Conservation (phyloP, 2,113 vertebrate genomes). For the Cryptomyrus ogoouensis region DNA sequence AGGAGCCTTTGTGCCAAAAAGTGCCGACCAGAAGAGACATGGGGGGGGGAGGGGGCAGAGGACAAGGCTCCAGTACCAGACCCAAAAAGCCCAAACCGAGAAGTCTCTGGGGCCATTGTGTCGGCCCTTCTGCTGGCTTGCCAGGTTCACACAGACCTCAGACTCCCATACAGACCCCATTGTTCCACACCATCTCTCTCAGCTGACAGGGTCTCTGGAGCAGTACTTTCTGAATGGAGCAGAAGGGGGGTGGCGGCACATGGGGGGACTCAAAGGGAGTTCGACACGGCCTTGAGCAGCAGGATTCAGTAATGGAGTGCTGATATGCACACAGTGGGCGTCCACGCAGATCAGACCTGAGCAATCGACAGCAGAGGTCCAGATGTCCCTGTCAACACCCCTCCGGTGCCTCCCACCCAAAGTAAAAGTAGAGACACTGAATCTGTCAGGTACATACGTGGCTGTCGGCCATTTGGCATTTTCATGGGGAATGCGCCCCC, state of each 20-base stretch:
- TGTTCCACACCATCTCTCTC: conserved; percentile 16
- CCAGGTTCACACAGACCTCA: not conserved
- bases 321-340: not conserved
- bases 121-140: not conserved
- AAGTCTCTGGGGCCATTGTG: conserved; percentile 23
- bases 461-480: conserved; percentile 6
- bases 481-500: not conserved
- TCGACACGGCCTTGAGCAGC: conserved; percentile 25
- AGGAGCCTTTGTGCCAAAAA: not conserved
- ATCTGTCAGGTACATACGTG: not conserved
- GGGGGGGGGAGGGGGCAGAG: not conserved
- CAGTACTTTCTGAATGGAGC: not conserved
- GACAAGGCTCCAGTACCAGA: not conserved
- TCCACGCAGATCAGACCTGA: not conserved
- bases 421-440: not conserved
- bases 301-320: conserved; percentile 27
- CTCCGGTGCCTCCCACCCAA: not conserved
- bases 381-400: not conserved
- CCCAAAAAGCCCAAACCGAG: not conserved
- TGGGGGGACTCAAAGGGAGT: conserved; percentile 24
- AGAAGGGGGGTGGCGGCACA: not conserved
- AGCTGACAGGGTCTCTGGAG: conserved; percentile 11
- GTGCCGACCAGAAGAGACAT: not conserved
- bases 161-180: conserved; percentile 18
- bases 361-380: not conserved